Evolutionary conservation across 2,888 invertebrate species (phyloP).

Genomic region (Dolichomitus sp.): DNA sequence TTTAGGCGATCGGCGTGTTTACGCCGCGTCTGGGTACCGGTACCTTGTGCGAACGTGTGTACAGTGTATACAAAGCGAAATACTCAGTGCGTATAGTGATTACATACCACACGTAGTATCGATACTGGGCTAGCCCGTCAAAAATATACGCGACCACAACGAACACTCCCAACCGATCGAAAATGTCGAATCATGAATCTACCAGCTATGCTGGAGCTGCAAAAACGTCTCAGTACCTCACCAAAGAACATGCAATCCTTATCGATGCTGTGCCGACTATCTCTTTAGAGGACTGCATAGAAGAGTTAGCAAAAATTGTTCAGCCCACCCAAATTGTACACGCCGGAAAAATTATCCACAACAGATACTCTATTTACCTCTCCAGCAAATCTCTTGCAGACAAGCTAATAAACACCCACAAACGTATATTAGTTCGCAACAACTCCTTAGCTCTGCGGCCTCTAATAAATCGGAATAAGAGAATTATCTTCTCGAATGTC

Average conservation of each 20-base stretch:
- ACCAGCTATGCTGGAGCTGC: slow-evolving; percentile 43
- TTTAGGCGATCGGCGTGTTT: no score
- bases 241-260: slow-evolving; percentile 52
- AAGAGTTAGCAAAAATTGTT: slow-evolving; percentile 13
- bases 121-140: no score
- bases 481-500: slow-evolving; percentile 65
- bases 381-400: slow-evolving; percentile 49
- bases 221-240: slow-evolving; percentile 25
- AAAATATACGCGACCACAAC: no score
- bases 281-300: slow-evolving; percentile 39
- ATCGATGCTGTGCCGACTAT: slow-evolving; percentile 35
- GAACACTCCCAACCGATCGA: no score
- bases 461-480: slow-evolving; percentile 47
- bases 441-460: slow-evolving; percentile 51
- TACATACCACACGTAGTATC: no score
- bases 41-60: no score
- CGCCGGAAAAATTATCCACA: no score
- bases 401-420: slow-evolving; percentile 37
- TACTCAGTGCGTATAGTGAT: no score
- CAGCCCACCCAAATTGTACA: no score
- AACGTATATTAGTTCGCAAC: slow-evolving; percentile 40
- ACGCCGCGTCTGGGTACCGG: no score
- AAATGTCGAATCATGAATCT: no score
- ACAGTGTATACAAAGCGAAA: no score
- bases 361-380: slow-evolving; percentile 32